These are phyloP conservation scores for Brachypterus glaber DNA, from an alignment of 2,888 invertebrate genomes.

Conservation along the genomic window DNA sequence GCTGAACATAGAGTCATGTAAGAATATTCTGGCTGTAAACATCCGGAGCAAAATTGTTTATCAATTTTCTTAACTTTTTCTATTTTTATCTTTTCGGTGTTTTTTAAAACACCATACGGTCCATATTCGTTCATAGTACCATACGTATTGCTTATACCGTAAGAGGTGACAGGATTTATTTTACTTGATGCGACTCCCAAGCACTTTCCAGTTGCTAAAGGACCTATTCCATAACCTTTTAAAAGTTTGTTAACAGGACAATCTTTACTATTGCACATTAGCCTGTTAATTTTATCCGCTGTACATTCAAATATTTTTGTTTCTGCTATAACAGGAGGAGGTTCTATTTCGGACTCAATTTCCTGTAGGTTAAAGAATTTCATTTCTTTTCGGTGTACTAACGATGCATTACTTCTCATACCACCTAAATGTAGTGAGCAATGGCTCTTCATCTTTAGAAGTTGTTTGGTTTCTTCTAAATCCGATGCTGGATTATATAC, in stretches of 20 bases:
- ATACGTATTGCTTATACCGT: slow-evolving; percentile 34
- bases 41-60: too few relatives aligned
- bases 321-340: background rate
- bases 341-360: background rate
- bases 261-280: slow-evolving; percentile 31
- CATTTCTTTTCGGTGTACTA: background rate
- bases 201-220: slow-evolving; percentile 32
- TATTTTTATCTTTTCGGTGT: background rate
- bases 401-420: background rate
- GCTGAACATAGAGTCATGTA: too few relatives aligned
- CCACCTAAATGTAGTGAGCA: background rate
- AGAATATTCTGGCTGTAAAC: too few relatives aligned
- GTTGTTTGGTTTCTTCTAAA: background rate
- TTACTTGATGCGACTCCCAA: slow-evolving; percentile 31
- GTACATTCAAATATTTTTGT: background rate
- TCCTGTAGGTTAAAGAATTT: background rate
- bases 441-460: background rate
- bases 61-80: background rate
- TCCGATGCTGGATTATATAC: slow-evolving; percentile 1
- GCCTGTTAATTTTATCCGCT: slow-evolving; percentile 25
- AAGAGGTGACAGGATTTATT: slow-evolving; percentile 27
- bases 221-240: slow-evolving; percentile 38
- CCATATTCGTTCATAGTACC: slow-evolving; percentile 33
- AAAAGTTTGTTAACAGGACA: slow-evolving; percentile 38
- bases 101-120: slow-evolving; percentile 27